Percentiles rank a stretch among this genome's conserved stretches.
phyloP scores from a whole-genome alignment of 2,797 vertebrate genomes.

The Oryzias dopingdopingensis region DNA sequence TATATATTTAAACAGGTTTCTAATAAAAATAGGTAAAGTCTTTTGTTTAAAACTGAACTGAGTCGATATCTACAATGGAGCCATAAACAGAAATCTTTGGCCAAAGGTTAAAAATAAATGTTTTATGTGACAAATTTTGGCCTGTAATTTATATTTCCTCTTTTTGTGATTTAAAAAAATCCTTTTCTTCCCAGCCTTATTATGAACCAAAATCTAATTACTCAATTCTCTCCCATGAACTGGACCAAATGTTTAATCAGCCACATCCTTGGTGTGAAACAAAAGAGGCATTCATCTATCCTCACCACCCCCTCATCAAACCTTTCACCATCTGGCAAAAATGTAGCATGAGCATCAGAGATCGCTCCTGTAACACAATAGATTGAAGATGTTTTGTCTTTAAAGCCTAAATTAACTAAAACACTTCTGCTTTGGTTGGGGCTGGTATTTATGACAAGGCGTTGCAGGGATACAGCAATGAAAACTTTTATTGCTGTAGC shows the following conservation, averaged over 20 bases:
- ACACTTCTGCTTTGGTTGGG: conserved; percentile 14
- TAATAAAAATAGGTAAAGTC: neutral
- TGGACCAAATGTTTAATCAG: conserved; percentile 65
- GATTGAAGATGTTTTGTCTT: neutral
- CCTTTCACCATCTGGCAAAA: conserved; percentile 15
- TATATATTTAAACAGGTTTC: neutral
- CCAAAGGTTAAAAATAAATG: conserved; percentile 8
- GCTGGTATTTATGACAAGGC: conserved; percentile 38
- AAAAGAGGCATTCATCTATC: conserved; percentile 56
- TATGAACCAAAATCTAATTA: conserved; percentile 20
- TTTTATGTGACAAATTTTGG: conserved; percentile 82
- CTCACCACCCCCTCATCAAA: conserved; percentile 5
- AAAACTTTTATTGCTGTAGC: conserved; percentile 57
- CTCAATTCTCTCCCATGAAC: conserved; percentile 26
- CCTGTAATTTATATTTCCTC: neutral
- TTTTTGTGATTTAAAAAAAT: neutral
- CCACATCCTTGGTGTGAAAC: conserved; percentile 55
- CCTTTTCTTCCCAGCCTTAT: neutral
- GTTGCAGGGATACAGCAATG: conserved; percentile 38
- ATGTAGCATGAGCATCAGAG: conserved; percentile 6
- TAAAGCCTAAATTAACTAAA: conserved; percentile 1
- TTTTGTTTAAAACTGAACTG: neutral
- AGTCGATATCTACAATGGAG: neutral
- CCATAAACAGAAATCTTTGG: neutral
- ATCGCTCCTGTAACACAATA: conserved; percentile 2